Percentiles rank a stretch among this genome's conserved stretches.
Evolutionary conservation across 2,113 vertebrate genomes (phyloP).

Genomic region (Pachypanchax playfairii): DNA sequence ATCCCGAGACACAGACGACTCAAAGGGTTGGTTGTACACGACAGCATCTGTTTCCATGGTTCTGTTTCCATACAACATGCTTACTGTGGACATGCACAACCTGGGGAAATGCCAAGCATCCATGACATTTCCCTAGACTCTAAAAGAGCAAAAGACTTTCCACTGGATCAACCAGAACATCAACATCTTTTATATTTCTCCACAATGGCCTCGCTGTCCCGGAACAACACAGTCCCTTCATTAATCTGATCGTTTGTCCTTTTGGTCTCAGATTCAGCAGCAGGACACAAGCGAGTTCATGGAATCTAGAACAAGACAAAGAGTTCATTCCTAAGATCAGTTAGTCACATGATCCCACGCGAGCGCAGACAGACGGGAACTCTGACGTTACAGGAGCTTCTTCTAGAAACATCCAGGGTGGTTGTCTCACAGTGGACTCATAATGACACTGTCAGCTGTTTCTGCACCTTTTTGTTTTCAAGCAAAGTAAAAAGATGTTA

Average conservation of each 20-base stretch:
- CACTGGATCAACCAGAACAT: conserved; percentile 36
- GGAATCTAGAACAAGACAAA: too few species aligned
- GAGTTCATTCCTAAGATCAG: too few species aligned
- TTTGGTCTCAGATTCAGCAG: too few species aligned
- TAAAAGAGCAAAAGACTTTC: conserved; percentile 37
- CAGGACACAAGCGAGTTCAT: too few species aligned
- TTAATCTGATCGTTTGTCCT: background rate
- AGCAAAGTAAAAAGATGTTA: background rate
- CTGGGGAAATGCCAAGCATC: conserved; percentile 45
- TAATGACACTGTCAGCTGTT: background rate
- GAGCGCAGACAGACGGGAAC: too few species aligned
- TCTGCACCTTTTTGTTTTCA: background rate
- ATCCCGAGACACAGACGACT: conserved; percentile 1
- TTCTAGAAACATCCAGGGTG: too few species aligned
- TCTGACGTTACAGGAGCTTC: too few species aligned
- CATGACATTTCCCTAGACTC: conserved; percentile 50
- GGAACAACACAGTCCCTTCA: too few species aligned
- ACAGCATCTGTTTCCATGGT: conserved; percentile 24
- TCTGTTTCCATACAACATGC: background rate
- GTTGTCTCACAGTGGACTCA: background rate
- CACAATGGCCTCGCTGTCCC: too few species aligned
- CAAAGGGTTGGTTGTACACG: background rate
- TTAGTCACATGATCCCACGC: too few species aligned
- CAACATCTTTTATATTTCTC: background rate
- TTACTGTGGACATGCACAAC: conserved; percentile 7